phyloP scores from a whole-genome alignment of 2,113 vertebrate genomes.

The Reinhardtius hippoglossoides region DNA sequence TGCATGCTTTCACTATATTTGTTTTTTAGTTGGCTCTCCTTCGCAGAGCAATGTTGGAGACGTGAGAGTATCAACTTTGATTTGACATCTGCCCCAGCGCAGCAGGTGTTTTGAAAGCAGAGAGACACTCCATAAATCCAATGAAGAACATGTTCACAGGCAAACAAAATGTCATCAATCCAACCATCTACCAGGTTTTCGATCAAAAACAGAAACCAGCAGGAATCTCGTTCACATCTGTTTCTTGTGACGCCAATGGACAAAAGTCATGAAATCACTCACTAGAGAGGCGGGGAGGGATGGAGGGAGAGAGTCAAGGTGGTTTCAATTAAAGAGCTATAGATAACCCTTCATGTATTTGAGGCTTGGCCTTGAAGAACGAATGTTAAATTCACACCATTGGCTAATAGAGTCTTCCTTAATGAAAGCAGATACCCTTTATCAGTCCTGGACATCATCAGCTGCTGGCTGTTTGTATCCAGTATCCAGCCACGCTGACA shows the following conservation, averaged over 20 bases:
- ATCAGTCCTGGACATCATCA: slow-evolving; percentile 76
- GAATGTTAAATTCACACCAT: slow-evolving; percentile 79
- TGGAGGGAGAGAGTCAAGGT: slow-evolving; percentile 69
- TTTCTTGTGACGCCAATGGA: slow-evolving; percentile 78
- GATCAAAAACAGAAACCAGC: slow-evolving; percentile 76
- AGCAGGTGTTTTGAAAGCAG: slow-evolving; percentile 75
- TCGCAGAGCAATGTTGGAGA: slow-evolving; percentile 12
- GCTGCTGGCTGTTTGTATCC: slow-evolving; percentile 68
- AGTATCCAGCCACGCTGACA: slow-evolving; percentile 71
- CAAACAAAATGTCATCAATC: slow-evolving; percentile 82
- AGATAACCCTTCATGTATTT: slow-evolving; percentile 80
- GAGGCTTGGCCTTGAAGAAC: slow-evolving; percentile 65
- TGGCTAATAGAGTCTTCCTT: slow-evolving; percentile 67
- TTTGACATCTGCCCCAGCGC: slow-evolving; percentile 47
- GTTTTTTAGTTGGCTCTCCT: background rate
- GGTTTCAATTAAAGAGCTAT: slow-evolving; percentile 81
- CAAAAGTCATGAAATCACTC: slow-evolving; percentile 83
- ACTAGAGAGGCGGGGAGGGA: slow-evolving; percentile 48
- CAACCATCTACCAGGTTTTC: slow-evolving; percentile 67
- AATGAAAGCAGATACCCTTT: slow-evolving; percentile 75
- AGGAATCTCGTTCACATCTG: slow-evolving; percentile 81
- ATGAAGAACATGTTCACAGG: slow-evolving; percentile 78
- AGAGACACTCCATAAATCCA: slow-evolving; percentile 76
- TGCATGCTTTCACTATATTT: slow-evolving; percentile 5
- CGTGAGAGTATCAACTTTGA: slow-evolving; percentile 47